phyloP scores from a whole-genome alignment of 2,113 vertebrate genomes.

The Ardeotis arabs region DNA sequence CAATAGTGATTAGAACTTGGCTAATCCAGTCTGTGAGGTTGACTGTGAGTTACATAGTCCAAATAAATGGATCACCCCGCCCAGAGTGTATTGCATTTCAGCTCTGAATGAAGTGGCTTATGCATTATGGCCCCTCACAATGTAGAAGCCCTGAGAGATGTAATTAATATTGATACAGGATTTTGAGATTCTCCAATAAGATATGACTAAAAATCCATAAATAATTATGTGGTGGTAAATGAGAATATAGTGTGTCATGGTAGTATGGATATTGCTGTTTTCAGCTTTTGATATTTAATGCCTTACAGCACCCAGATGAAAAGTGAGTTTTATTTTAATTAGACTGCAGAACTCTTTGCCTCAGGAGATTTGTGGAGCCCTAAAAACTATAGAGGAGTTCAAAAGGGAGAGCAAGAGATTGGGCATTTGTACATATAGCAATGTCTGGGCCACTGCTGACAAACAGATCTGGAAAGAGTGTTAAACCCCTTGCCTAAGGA shows the following conservation, averaged over 20 bases:
- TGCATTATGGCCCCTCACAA: not conserved
- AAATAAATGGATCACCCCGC: not conserved
- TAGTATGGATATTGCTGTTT: not conserved
- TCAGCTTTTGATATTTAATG: slow-evolving; percentile 32
- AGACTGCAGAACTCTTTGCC: not conserved
- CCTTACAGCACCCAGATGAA: not conserved
- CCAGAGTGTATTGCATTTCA: not conserved
- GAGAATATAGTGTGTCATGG: not conserved
- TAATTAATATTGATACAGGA: not conserved
- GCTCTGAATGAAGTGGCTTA: not conserved
- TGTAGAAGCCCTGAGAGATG: not conserved
- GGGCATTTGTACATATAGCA: not conserved
- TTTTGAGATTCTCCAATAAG: not conserved
- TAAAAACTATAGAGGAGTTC: not conserved
- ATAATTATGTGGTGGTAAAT: not conserved
- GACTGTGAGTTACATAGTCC: not conserved
- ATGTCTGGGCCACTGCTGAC: not conserved
- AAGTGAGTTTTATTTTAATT: not conserved
- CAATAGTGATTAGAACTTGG: not conserved
- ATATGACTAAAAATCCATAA: not conserved
- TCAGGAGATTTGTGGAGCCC: not conserved
- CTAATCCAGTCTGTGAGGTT: not conserved
- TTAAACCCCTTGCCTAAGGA: not conserved
- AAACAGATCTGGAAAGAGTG: not conserved
- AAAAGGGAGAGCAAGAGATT: not conserved